Conservation (phyloP, 2,888 invertebrate species). For the Drosophila vallismaia region DNA sequence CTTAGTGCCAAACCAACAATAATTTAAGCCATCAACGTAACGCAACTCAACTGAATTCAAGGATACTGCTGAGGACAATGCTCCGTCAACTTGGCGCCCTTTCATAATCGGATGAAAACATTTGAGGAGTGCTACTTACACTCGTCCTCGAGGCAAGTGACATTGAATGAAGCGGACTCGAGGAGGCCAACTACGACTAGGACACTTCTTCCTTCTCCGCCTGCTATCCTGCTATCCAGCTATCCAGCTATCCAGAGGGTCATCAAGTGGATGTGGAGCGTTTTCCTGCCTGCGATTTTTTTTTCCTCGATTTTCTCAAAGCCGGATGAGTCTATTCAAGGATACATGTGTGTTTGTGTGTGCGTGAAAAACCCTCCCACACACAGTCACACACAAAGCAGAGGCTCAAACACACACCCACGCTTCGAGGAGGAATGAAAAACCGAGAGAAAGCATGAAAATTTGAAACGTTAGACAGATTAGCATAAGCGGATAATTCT, state of each 20-base stretch:
- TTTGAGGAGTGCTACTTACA: constrained; percentile 68
- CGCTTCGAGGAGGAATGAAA: constrained; percentile 18
- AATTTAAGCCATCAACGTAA: constrained; percentile 46
- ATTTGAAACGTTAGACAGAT: constrained; percentile 70
- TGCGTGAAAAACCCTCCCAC: neutral
- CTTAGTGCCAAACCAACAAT: constrained; percentile 43
- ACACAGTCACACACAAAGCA: constrained; percentile 14
- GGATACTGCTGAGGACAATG: constrained; percentile 32
- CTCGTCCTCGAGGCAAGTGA: constrained; percentile 73
- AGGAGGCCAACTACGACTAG: constrained; percentile 40
- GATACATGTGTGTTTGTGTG: constrained; percentile 25
- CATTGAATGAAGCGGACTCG: constrained; percentile 58
- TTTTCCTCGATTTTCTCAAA: constrained; percentile 44
- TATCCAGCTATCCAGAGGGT: constrained; percentile 37
- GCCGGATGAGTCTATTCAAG: constrained; percentile 64
- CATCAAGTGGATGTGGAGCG: constrained; percentile 56
- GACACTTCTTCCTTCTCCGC: constrained; percentile 16
- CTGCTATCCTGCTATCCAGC: neutral
- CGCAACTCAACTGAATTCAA: constrained; percentile 28
- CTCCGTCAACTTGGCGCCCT: constrained; percentile 57
- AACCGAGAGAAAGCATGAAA: constrained; percentile 33
- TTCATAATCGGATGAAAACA: constrained; percentile 62
- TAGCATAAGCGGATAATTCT: constrained; percentile 78
- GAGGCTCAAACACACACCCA: neutral
- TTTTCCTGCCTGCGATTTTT: constrained; percentile 20